A percentile compares a stretch with the other conserved stretches of the same genome.
These are phyloP conservation scores for Tribolium castaneum DNA, from an alignment of 1,140 invertebrate genomes.

Conservation along the genomic window DNA sequence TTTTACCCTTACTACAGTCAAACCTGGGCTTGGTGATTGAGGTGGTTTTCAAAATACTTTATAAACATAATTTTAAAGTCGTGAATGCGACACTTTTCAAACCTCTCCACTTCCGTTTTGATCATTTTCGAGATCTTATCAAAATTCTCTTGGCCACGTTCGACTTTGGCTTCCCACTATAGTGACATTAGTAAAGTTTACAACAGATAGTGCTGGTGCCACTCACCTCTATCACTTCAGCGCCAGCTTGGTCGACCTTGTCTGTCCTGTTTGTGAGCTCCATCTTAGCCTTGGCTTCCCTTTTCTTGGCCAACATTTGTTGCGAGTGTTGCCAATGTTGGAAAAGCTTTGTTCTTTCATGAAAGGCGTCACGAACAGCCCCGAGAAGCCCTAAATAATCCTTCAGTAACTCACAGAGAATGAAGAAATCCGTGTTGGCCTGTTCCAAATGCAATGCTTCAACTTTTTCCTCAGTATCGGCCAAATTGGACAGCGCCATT, in stretches of 20 bases:
- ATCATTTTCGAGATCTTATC: constrained; percentile 96
- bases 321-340: constrained; percentile 98
- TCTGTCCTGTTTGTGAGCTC: constrained; percentile 87
- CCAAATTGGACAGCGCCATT: constrained; percentile 90
- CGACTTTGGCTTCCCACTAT: constrained; percentile 95
- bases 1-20: constrained; percentile 29
- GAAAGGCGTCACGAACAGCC: constrained; percentile 97
- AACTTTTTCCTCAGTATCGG: constrained; percentile 92
- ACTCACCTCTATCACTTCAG: constrained; percentile 91
- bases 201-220: constrained; percentile 1
- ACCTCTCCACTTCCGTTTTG: constrained; percentile 93
- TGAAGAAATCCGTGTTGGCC: constrained; percentile 94
- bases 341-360: constrained; percentile 97
- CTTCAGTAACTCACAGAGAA: constrained; percentile 92
- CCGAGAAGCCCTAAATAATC: constrained; percentile 95
- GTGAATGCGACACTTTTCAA: constrained; percentile 87
- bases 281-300: constrained; percentile 92
- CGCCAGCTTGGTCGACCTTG: constrained; percentile 87
- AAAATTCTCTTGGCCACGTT: constrained; percentile 96
- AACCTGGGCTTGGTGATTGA: constrained; percentile 96
- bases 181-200: constrained; percentile 39
- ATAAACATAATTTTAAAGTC: constrained; percentile 93
- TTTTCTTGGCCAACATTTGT: constrained; percentile 92
- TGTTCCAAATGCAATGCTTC: constrained; percentile 91
- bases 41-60: constrained; percentile 92